These are phyloP conservation scores for Gadus chalcogrammus DNA, from an alignment of 2,113 vertebrate species.

Conservation along the genomic window DNA sequence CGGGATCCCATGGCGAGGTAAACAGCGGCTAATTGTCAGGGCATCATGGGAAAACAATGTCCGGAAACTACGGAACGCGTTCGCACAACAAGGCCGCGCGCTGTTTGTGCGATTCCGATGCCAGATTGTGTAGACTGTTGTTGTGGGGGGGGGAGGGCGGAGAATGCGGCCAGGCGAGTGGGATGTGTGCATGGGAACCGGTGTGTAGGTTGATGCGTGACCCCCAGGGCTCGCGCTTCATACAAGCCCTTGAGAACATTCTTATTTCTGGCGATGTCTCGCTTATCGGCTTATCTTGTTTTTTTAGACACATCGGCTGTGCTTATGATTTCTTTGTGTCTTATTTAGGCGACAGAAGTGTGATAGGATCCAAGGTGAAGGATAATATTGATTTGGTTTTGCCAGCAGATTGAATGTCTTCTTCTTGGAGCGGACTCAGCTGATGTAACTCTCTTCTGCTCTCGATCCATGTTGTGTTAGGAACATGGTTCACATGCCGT, in stretches of 20 bases:
- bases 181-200: conserved; percentile 44
- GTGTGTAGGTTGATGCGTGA: conserved; percentile 20
- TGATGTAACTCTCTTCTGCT: no score
- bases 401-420: no score
- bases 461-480: no score
- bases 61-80: conserved; percentile 34
- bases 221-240: conserved; percentile 25
- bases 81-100: conserved; percentile 13
- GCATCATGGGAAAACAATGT: conserved; percentile 51
- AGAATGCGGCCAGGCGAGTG: conserved; percentile 19
- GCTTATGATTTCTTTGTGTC: no score
- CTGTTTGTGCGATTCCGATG: conserved; percentile 4
- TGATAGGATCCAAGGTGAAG: no score
- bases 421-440: no score
- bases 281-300: no score
- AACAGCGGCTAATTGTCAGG: conserved; percentile 42
- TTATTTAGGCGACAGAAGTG: no score
- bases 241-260: background rate
- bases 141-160: conserved; percentile 23
- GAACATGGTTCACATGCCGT: no score
- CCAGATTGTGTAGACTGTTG: background rate
- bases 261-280: background rate
- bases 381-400: no score
- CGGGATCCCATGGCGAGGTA: conserved; percentile 48
- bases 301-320: background rate